phyloP scores from a whole-genome alignment of 2,113 vertebrate genomes.

The Halichoeres trimaculatus region DNA sequence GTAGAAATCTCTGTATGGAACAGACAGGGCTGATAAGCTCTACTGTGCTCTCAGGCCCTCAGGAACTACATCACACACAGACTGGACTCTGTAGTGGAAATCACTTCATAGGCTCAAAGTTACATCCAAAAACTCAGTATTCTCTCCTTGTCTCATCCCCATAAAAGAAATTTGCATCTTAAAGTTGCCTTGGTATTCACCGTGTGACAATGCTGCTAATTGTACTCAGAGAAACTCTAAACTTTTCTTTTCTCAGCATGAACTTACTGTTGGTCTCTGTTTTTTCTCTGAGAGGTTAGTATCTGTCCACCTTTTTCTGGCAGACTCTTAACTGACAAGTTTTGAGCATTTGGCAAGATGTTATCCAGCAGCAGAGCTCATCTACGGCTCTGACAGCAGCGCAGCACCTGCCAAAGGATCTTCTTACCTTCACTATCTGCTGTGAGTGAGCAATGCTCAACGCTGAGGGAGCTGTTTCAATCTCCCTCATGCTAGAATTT shows the following conservation, averaged over 20 bases:
- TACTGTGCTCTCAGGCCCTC: too few relatives aligned
- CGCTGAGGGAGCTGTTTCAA: slow-evolving; percentile 73
- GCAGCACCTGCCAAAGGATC: slow-evolving; percentile 83
- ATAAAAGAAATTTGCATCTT: neutral
- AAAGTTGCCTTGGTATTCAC: neutral
- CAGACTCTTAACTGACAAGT: slow-evolving; percentile 83
- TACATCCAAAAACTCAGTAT: neutral
- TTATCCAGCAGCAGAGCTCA: slow-evolving; percentile 79
- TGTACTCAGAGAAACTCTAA: slow-evolving; percentile 52
- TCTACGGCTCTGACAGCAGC: slow-evolving; percentile 80
- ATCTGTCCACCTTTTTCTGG: slow-evolving; percentile 76
- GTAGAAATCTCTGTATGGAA: too few relatives aligned
- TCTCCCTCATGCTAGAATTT: slow-evolving; percentile 76
- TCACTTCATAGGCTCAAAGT: too few relatives aligned
- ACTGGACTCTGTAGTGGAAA: too few relatives aligned
- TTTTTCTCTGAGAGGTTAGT: slow-evolving; percentile 80
- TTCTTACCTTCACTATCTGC: slow-evolving; percentile 76
- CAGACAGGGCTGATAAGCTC: too few relatives aligned
- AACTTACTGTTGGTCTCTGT: slow-evolving; percentile 75
- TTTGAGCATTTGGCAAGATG: slow-evolving; percentile 80
- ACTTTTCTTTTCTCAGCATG: slow-evolving; percentile 59
- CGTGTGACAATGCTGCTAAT: slow-evolving; percentile 16
- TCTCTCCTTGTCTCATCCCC: neutral
- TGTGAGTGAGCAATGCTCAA: slow-evolving; percentile 78
- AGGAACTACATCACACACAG: too few relatives aligned